Evolutionary conservation across 2,888 invertebrate genomes (phyloP).

Genomic region (Drosophila acutilabella): DNA sequence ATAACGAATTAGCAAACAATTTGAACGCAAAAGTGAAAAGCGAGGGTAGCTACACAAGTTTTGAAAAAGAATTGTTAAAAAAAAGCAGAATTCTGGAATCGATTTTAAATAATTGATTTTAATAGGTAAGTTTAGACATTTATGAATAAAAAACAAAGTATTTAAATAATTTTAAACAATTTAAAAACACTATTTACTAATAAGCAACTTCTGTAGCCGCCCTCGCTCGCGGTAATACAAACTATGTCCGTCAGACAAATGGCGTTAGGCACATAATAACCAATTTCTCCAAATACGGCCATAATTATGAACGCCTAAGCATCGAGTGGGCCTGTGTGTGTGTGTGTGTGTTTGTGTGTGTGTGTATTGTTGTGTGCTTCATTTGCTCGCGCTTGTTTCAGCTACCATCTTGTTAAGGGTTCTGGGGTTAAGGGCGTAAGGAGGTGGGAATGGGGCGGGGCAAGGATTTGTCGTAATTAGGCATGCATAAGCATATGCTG

Average conservation of each 20-base stretch:
- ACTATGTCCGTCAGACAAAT: conserved; percentile 79
- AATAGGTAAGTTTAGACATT: too few species aligned
- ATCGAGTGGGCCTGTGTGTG: conserved; percentile 15
- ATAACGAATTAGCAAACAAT: conserved; percentile 79
- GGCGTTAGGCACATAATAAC: conserved; percentile 82
- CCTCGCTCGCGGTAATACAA: conserved; percentile 54
- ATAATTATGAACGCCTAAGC: conserved; percentile 75
- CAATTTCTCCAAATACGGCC: conserved; percentile 79
- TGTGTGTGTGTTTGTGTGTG: conserved; percentile 32
- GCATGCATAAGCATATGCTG: conserved; percentile 81
- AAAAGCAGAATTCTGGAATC: neutral
- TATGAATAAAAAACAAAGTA: too few species aligned
- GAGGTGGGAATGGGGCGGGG: conserved; percentile 20
- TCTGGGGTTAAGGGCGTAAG: neutral
- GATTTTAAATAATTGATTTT: too few species aligned
- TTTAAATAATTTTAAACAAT: too few species aligned
- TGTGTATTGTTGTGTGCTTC: conserved; percentile 51
- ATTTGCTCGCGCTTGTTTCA: conserved; percentile 70
- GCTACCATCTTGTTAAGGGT: conserved; percentile 5
- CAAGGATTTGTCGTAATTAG: conserved; percentile 81
- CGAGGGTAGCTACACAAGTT: conserved; percentile 31
- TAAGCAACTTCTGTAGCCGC: conserved; percentile 10
- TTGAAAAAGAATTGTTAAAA: neutral
- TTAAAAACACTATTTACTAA: too few species aligned
- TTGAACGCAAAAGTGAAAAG: conserved; percentile 41